Evolutionary conservation across 2,797 vertebrate species (phyloP).

Genomic region (Hylomyscus alleni): DNA sequence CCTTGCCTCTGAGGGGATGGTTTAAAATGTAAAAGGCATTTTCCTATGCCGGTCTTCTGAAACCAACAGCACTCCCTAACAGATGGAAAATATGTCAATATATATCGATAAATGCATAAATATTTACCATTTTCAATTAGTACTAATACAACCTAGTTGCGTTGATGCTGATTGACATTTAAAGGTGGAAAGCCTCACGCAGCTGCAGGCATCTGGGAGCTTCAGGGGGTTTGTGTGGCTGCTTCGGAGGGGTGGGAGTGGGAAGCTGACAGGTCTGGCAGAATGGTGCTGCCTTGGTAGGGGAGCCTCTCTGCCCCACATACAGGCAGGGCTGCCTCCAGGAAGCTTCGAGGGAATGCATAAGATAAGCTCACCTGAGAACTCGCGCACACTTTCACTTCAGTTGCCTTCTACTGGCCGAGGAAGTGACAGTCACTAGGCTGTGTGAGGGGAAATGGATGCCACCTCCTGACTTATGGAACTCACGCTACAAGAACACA

Average conservation of each 20-base stretch:
- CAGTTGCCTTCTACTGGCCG: not conserved
- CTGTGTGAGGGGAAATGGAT: not conserved
- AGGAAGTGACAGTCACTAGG: not conserved
- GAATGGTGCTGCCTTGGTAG: not conserved
- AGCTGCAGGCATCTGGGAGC: not conserved
- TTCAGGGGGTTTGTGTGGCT: accelerated
- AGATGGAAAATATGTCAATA: not conserved
- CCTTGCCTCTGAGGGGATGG: not conserved
- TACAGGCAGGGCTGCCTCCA: not conserved
- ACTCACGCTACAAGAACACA: not conserved
- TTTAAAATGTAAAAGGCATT: conserved; percentile 23
- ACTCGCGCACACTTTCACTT: too few relatives aligned
- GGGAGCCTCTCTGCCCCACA: not conserved
- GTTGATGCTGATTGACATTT: not conserved
- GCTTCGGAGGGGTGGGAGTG: too few relatives aligned
- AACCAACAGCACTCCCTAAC: conserved; percentile 3
- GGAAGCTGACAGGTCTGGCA: not conserved
- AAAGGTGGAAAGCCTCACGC: accelerated
- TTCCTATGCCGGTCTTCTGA: not conserved
- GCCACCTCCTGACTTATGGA: not conserved
- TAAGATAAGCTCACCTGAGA: not conserved
- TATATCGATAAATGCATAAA: not conserved
- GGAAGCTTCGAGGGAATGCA: not conserved
- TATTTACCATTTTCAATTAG: not conserved
- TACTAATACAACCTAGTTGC: not conserved